Evolutionary conservation across 2,888 invertebrate genomes (phyloP).

Genomic region (Cryptops parisi): DNA sequence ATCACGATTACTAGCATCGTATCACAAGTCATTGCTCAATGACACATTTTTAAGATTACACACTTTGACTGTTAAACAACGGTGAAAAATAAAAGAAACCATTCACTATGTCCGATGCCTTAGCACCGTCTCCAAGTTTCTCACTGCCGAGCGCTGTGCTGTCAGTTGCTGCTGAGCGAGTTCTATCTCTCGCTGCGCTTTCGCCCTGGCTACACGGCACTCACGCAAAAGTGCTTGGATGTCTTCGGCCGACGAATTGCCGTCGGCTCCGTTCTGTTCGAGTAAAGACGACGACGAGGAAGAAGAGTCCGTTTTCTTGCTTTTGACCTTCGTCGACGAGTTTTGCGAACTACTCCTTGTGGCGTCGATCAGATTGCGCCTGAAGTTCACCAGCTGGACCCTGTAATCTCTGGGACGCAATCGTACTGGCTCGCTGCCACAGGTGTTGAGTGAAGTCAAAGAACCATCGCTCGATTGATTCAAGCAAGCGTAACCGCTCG

Average conservation of each 20-base stretch:
- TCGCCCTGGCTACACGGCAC: slow-evolving; percentile 7
- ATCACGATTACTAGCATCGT: too few relatives aligned
- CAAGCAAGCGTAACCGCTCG: not conserved
- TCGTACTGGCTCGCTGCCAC: not conserved
- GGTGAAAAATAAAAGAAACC: too few relatives aligned
- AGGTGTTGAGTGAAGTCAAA: not conserved
- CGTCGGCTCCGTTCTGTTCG: not conserved
- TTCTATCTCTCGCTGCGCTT: slow-evolving; percentile 11
- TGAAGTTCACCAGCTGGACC: slow-evolving; percentile 5
- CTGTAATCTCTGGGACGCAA: slow-evolving; percentile 6
- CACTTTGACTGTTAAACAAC: too few relatives aligned
- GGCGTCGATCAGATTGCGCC: slow-evolving; percentile 5
- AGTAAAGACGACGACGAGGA: not conserved
- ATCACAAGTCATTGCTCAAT: too few relatives aligned
- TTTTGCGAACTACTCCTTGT: not conserved
- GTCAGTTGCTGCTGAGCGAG: slow-evolving; percentile 11
- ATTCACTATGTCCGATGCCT: not conserved
- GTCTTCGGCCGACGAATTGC: slow-evolving; percentile 1
- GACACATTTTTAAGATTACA: too few relatives aligned
- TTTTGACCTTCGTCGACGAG: not conserved
- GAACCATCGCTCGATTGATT: not conserved
- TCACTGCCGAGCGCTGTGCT: slow-evolving; percentile 6
- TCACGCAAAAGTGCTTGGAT: slow-evolving; percentile 8
- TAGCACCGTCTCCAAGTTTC: slow-evolving; percentile 7
- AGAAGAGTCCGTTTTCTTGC: not conserved